Conservation (phyloP, 2,888 invertebrate genomes). For the Andrena chrysosceles region DNA sequence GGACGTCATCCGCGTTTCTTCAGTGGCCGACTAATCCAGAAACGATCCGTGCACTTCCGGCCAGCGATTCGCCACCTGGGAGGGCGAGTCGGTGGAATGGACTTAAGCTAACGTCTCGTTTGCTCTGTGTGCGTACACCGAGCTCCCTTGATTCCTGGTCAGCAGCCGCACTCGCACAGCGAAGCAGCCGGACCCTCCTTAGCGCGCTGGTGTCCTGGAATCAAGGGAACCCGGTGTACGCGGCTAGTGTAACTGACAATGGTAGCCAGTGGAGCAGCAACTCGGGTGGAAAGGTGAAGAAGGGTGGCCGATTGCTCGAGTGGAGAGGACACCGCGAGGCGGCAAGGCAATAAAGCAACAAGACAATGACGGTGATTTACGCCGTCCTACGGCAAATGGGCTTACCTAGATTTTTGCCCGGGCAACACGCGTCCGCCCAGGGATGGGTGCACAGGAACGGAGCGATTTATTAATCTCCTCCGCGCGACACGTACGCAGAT, state of each 20-base stretch:
- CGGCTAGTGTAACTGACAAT: constrained; percentile 20
- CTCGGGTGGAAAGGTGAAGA: constrained; percentile 44
- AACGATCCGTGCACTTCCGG: constrained; percentile 71
- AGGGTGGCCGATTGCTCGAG: constrained; percentile 40
- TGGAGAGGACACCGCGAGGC: constrained; percentile 42
- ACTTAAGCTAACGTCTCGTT: constrained; percentile 67
- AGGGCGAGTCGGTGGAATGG: constrained; percentile 67
- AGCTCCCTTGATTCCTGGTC: too few relatives aligned
- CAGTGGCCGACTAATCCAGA: constrained; percentile 64
- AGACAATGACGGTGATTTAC: constrained; percentile 78
- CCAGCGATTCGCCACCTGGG: constrained; percentile 70
- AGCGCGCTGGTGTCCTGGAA: too few relatives aligned
- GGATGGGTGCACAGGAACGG: constrained; percentile 48
- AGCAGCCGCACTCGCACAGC: too few relatives aligned
- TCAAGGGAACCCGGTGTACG: too few relatives aligned
- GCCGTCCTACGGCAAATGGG: constrained; percentile 76
- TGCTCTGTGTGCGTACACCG: constrained; percentile 33
- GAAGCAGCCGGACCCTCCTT: too few relatives aligned
- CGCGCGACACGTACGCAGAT: constrained; percentile 75
- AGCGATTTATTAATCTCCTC: constrained; percentile 74
- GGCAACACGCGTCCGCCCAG: constrained; percentile 67
- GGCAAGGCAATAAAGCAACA: constrained; percentile 74
- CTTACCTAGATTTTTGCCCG: constrained; percentile 71
- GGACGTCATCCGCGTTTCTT: constrained; percentile 53
- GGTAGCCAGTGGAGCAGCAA: constrained; percentile 25